Percentiles rank a stretch among this genome's conserved stretches.
phyloP scores from a whole-genome alignment of 1,140 invertebrate genomes.

The Linepithema humile region DNA sequence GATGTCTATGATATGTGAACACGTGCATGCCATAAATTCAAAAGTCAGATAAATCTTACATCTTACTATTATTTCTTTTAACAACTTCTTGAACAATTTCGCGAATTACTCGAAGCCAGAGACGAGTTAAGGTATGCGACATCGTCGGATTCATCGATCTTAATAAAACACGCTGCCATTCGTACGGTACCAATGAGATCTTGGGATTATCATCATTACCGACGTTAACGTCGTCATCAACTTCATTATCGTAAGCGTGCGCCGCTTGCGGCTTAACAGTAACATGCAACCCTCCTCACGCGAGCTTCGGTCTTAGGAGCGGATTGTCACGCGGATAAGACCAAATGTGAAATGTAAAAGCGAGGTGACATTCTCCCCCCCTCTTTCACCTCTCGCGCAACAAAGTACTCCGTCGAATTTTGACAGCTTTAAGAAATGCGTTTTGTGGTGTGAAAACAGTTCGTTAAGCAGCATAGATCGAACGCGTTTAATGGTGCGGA shows the following conservation, averaged over 20 bases:
- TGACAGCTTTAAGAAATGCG: background rate
- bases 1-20: background rate
- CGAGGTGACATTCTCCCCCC: background rate
- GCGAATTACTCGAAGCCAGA: background rate
- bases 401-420: slow-evolving; percentile 23
- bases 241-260: slow-evolving; percentile 46
- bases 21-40: background rate
- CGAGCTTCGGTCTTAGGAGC: background rate
- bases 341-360: slow-evolving; percentile 23
- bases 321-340: slow-evolving; percentile 48
- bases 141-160: background rate
- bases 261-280: background rate
- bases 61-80: background rate
- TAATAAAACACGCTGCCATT: background rate
- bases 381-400: background rate
- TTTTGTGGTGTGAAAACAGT: background rate
- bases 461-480: background rate
- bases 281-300: slow-evolving; percentile 27
- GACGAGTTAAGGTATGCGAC: background rate
- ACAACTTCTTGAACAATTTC: background rate
- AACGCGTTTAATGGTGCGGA: background rate
- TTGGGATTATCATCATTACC: slow-evolving; percentile 34
- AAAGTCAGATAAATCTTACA: background rate
- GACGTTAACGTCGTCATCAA: slow-evolving; percentile 29
- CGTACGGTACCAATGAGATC: background rate